Evolutionary conservation across 1,140 invertebrate species (phyloP), one percentile per base, ranked within the genome.

Genomic region (Dermatophagoides farinae): DNA sequence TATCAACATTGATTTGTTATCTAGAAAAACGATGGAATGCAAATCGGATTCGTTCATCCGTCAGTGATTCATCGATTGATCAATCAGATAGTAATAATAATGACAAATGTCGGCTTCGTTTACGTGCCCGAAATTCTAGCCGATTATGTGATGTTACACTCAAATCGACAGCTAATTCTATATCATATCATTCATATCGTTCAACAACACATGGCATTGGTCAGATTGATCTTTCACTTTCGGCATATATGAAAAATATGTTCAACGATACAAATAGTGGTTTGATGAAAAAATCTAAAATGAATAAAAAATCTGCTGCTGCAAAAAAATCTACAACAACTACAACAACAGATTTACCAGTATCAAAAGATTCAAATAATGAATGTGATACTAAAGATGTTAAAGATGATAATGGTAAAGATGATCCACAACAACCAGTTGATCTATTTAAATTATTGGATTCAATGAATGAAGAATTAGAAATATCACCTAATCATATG

Each of bases 1-100:
- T 91, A 4, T 75, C 79, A 11, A 78, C 78, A 49, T 73, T 91
- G 20, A 75, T 92, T n/a, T 74, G 74, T 60, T 87, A 81, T 69
- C 77, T 95, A 53, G 78, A 83, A 66, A 77, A 78, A 63, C 80
- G 85, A 65, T 95, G 88, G 83, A 78, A n/a, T n/a, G n/a, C n/a
- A n/a, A n/a, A 23, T 46, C 18, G 11, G 22, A 16, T 12, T 6
- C 37, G 50, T n/a, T 8, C 1, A 8, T 51, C 5, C 1, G 14
- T 8, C 12, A 55, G 39, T 38, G 31, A 12, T 44, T 39, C 25
- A 20, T n/a, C n/a, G n/a, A 47, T 22, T 57, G 12, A 18, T 20
- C 23, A 40, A 25, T 44, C 25, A 5, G n/a, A n/a, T n/a, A n/a
- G n/a, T 16, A 2, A 18, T 18, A 52, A 16, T 16, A 20, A 20